Conservation (phyloP, 2,888 invertebrate genomes). For the Prosopocoilus inquinatus region DNA sequence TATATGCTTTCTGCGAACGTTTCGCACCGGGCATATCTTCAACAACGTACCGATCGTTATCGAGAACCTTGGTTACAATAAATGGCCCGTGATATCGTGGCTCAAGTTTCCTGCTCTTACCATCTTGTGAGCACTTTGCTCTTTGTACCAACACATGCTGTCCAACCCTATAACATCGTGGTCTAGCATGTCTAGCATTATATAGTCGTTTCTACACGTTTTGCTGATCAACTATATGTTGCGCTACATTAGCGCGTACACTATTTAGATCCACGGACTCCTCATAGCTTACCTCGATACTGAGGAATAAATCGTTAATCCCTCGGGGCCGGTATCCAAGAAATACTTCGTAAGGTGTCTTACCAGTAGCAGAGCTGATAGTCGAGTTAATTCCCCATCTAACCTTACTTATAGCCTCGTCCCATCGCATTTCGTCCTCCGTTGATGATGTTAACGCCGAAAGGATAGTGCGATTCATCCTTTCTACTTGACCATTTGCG, state of each 20-base stretch:
- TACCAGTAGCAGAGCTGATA: slow-evolving; percentile 26
- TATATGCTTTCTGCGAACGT: too few species aligned
- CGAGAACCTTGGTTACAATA: too few species aligned
- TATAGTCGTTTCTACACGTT: slow-evolving; percentile 5
- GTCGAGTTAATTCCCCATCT: slow-evolving; percentile 29
- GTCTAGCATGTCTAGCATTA: slow-evolving; percentile 9
- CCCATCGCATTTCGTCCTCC: slow-evolving; percentile 28
- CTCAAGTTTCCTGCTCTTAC: slow-evolving; percentile 28
- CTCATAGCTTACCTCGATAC: slow-evolving; percentile 13
- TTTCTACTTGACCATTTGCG: slow-evolving; percentile 33
- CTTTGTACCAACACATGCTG: slow-evolving; percentile 25
- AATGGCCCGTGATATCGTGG: slow-evolving; percentile 26
- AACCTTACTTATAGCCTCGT: slow-evolving; percentile 23
- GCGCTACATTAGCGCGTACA: slow-evolving; percentile 9
- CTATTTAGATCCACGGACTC: slow-evolving; percentile 10
- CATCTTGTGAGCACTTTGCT: slow-evolving; percentile 12
- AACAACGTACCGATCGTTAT: too few species aligned
- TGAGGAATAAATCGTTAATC: slow-evolving; percentile 24
- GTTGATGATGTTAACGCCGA: slow-evolving; percentile 21
- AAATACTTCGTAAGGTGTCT: slow-evolving; percentile 28
- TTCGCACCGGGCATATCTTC: too few species aligned
- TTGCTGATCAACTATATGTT: slow-evolving; percentile 7
- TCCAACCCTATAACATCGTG: slow-evolving; percentile 23
- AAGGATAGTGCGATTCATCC: slow-evolving; percentile 28
- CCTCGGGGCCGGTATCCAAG: slow-evolving; percentile 30